These are phyloP conservation scores for Anguilla rostrata DNA, from an alignment of 2,113 vertebrate genomes.

Conservation along the genomic window DNA sequence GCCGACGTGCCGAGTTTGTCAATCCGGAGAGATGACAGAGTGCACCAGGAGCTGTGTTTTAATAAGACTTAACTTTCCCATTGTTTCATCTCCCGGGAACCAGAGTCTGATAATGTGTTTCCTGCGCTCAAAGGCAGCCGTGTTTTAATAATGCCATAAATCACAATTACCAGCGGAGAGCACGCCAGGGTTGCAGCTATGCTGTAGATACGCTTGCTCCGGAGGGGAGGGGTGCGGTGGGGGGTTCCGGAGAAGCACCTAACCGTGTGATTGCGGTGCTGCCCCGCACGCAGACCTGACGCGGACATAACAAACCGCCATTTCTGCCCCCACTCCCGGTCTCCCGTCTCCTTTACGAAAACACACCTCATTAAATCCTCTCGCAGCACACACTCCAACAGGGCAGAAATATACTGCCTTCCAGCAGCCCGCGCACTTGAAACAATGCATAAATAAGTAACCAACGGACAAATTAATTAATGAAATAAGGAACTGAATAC, in stretches of 20 bases:
- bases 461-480: no score
- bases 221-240: background rate
- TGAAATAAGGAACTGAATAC: no score
- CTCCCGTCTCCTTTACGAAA: constrained; percentile 27
- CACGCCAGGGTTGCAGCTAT: background rate
- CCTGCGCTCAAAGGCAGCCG: constrained; percentile 26
- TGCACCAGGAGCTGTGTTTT: constrained; percentile 31
- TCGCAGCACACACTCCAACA: constrained; percentile 21
- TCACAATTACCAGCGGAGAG: constrained; percentile 31
- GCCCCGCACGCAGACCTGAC: constrained; percentile 26
- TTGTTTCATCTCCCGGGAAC: constrained; percentile 29
- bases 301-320: constrained; percentile 22
- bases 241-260: constrained; percentile 22
- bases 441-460: background rate
- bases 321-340: constrained; percentile 22
- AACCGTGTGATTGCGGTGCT: constrained; percentile 17
- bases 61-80: constrained; percentile 39
- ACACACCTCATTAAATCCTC: constrained; percentile 27
- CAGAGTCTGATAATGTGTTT: constrained; percentile 13
- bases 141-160: constrained; percentile 30
- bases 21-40: background rate
- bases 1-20: background rate
- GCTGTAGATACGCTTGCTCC: background rate
- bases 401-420: constrained; percentile 36
- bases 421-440: background rate